Evolutionary conservation across 2,888 invertebrate genomes (phyloP).

Genomic region (Lacanobia wlatinum): DNA sequence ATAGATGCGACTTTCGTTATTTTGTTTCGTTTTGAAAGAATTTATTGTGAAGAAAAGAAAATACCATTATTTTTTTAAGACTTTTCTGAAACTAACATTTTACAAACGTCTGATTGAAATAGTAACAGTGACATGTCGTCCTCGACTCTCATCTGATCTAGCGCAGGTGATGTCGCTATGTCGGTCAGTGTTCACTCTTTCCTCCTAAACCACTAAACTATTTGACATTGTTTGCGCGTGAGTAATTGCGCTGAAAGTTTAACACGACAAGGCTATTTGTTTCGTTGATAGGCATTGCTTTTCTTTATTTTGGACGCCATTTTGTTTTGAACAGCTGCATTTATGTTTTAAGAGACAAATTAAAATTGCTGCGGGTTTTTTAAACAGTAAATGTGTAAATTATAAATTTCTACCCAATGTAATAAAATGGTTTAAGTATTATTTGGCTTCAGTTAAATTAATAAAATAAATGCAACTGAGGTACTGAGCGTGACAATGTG

Average conservation of each 20-base stretch:
- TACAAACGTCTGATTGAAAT: slow-evolving; percentile 30
- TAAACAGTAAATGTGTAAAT: no score
- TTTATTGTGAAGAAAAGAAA: background rate
- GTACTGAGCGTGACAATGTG: no score
- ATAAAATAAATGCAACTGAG: background rate
- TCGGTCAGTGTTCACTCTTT: slow-evolving; percentile 43
- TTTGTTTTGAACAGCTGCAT: slow-evolving; percentile 57
- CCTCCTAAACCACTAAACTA: slow-evolving; percentile 32
- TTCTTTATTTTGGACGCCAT: slow-evolving; percentile 51
- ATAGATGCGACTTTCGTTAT: background rate
- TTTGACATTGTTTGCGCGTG: slow-evolving; percentile 63
- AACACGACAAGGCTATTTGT: slow-evolving; percentile 63
- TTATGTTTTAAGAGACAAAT: slow-evolving; percentile 44
- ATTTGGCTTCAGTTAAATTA: background rate
- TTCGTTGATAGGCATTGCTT: slow-evolving; percentile 46
- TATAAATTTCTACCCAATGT: background rate
- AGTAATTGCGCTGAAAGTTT: slow-evolving; percentile 56
- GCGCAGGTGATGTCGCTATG: slow-evolving; percentile 63
- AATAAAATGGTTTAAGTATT: background rate
- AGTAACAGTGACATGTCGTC: slow-evolving; percentile 35
- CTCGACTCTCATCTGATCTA: slow-evolving; percentile 58
- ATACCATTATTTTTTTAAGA: background rate
- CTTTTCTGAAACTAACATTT: slow-evolving; percentile 6
- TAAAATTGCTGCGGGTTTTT: slow-evolving; percentile 16
- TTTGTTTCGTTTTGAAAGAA: background rate